These are phyloP conservation scores for Nephrotoma guestfalica DNA, from an alignment of 2,888 invertebrate species.

Conservation along the genomic window DNA sequence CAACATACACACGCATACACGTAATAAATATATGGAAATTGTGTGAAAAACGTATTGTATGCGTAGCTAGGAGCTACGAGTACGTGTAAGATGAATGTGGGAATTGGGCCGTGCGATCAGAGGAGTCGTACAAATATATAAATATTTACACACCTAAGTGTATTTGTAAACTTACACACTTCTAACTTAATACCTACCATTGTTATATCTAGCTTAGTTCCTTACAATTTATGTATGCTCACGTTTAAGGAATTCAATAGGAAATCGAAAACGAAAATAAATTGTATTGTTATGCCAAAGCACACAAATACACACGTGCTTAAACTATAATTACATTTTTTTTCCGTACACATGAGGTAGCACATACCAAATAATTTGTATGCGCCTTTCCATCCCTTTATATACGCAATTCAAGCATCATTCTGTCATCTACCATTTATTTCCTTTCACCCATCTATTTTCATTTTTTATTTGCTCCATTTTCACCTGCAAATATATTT, in stretches of 20 bases:
- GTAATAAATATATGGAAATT: not conserved
- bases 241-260: not conserved
- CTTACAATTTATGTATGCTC: not conserved
- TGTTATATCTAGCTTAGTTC: too few relatives aligned
- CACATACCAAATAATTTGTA: not conserved
- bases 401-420: not conserved
- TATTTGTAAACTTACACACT: not conserved
- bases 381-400: not conserved
- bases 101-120: not conserved
- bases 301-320: not conserved
- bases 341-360: not conserved
- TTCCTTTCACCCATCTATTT: not conserved
- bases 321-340: not conserved
- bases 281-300: not conserved
- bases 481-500: not conserved
- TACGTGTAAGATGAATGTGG: not conserved
- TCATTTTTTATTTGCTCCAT: not conserved
- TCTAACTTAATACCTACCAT: too few relatives aligned
- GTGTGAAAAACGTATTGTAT: not conserved
- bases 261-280: not conserved
- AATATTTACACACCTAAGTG: not conserved
- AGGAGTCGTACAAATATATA: not conserved
- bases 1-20: not conserved
- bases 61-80: not conserved
- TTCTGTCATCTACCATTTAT: not conserved